Base-by-base conservation (phyloP, 1,140 invertebrate species). In the Neelides sp. region DNA sequence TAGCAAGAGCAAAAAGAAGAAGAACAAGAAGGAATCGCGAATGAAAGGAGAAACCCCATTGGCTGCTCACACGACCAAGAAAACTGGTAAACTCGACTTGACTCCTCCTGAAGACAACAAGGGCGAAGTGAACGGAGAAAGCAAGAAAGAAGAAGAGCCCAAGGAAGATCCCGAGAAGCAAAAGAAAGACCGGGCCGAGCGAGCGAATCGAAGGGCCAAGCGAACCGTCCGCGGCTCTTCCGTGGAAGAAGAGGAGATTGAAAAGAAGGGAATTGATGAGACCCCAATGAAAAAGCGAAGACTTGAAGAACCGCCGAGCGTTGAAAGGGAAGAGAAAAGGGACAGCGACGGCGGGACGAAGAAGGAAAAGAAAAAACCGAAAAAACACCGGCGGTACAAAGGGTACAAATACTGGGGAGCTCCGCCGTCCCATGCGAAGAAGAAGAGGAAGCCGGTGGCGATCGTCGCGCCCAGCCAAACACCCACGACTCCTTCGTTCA, bases 1-100 rank as follows among this genome's bases (percentile, higher is more conserved):
- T 48, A 55, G 57, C 55, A 56, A 42, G 57, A 68, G 42, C 64
- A 61, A 23, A 68, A 68, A 13, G 69, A 70, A 57, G 69, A 68
- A 56, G 66, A 70, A 57, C 67, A 70, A 59, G 65, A 68, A 34
- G 64, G 64, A 8, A 10, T 19, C 32, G 43, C 2, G 15, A 28
- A 20, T 22, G 23, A 40, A 13, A 34, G 26, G 15, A 26, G 34
- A 23, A 32, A 53, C 13, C 48, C 34, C n/a, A 27, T 26, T 26
- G 13, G 22, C 17, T 13, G 30, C 24, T 26, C 46, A 28, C 10
- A 8, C 13, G 15, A 20, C 19, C 19, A 34, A 4, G 22, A 48
- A 28, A 23, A 22, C 4, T 17, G 20, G 1, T 27, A 23, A 15
- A 45, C 35, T 24, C 48, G 45, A 26, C 45, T 48, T 23, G 49